A percentile compares a stretch with the other conserved stretches of the same genome.
Conservation (phyloP, 2,888 invertebrate genomes). For the Cheilosia impressa region DNA sequence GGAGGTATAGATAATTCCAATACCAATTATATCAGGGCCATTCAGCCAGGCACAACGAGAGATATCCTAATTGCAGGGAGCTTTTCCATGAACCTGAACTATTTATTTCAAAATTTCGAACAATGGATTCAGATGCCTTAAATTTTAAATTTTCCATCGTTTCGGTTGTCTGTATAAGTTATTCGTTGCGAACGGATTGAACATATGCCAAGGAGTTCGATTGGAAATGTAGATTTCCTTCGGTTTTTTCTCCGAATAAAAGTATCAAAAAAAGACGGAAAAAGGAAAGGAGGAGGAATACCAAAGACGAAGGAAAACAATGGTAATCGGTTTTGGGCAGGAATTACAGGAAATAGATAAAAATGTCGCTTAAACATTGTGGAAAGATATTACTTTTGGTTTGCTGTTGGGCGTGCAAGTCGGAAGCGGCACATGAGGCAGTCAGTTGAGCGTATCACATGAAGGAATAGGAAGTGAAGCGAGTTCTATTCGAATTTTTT, state of each 20-base stretch:
- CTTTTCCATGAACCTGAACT: neutral
- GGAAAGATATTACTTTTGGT: slow-evolving; percentile 61
- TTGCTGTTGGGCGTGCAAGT: slow-evolving; percentile 31
- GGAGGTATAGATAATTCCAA: neutral
- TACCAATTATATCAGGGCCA: neutral
- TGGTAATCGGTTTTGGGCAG: slow-evolving; percentile 64
- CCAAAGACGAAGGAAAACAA: slow-evolving; percentile 48
- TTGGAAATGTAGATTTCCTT: slow-evolving; percentile 48
- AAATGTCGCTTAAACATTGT: slow-evolving; percentile 69
- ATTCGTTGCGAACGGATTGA: slow-evolving; percentile 58
- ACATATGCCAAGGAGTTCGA: slow-evolving; percentile 69
- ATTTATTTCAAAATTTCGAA: neutral
- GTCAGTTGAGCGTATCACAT: too few species aligned
- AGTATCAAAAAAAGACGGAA: neutral
- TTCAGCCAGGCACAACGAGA: neutral
- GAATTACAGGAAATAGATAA: slow-evolving; percentile 68
- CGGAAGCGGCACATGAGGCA: slow-evolving; percentile 5
- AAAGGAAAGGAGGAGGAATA: slow-evolving; percentile 4
- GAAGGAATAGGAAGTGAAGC: too few species aligned
- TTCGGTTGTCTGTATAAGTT: slow-evolving; percentile 42
- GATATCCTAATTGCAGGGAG: neutral
- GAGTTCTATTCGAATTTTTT: too few species aligned
- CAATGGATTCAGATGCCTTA: slow-evolving; percentile 8
- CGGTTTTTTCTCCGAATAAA: slow-evolving; percentile 6
- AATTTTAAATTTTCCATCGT: slow-evolving; percentile 12